Evolutionary conservation across 2,888 invertebrate genomes (phyloP).

Genomic region (Ectemnius lituratus): DNA sequence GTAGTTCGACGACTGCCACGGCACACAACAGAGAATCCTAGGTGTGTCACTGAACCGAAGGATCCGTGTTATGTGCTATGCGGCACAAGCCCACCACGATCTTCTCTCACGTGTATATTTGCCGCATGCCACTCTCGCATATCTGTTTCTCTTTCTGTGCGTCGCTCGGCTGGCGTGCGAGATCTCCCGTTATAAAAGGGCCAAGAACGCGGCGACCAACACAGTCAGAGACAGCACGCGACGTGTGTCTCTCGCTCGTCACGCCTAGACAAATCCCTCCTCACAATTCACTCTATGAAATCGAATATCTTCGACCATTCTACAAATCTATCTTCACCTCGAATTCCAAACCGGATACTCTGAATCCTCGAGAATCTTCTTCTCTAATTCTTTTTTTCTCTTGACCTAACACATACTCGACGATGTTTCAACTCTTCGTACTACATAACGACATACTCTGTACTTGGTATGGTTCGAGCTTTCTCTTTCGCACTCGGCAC

Average conservation of each 20-base stretch:
- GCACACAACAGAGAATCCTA: conserved; percentile 54
- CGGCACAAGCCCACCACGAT: conserved; percentile 26
- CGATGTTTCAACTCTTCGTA: background rate
- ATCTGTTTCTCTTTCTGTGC: conserved; percentile 17
- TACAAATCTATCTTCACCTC: background rate
- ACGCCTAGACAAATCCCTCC: conserved; percentile 5
- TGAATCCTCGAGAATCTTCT: conserved; percentile 24
- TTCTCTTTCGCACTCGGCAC: conserved; percentile 3
- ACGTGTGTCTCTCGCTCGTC: conserved; percentile 12
- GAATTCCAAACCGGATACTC: background rate
- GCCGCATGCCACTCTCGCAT: conserved; percentile 19
- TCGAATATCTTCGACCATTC: background rate
- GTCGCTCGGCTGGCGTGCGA: conserved; percentile 6
- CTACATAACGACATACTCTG: background rate
- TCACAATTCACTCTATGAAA: conserved; percentile 6
- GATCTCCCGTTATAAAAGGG: conserved; percentile 31
- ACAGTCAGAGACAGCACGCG: conserved; percentile 20
- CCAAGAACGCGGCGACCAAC: background rate
- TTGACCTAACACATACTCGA: background rate
- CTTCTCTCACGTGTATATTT: background rate
- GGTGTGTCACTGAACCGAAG: conserved; percentile 54
- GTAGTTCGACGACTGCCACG: conserved; percentile 51
- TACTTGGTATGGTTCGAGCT: background rate
- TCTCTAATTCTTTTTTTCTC: background rate
- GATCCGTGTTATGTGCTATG: conserved; percentile 25